phyloP scores from a whole-genome alignment of 2,113 vertebrate species.

The Pyxicephalus adspersus region DNA sequence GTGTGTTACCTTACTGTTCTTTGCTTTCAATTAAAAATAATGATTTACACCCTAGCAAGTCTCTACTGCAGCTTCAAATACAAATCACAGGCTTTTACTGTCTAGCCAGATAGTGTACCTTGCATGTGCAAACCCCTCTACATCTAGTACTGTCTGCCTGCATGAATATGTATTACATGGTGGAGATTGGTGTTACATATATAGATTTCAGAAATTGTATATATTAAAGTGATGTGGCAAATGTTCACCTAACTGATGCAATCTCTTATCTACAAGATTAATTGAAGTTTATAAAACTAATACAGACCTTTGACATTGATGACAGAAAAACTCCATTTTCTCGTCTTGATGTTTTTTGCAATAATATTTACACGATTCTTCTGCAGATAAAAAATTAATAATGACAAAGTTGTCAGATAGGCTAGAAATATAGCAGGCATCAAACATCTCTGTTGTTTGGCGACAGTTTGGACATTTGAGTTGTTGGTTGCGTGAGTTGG shows the following conservation, averaged over 20 bases:
- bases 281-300: background rate
- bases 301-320: slow-evolving; percentile 51
- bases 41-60: slow-evolving; percentile 52
- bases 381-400: slow-evolving; percentile 5
- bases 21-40: slow-evolving; percentile 57
- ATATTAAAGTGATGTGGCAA: too few relatives aligned
- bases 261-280: too few relatives aligned
- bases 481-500: background rate
- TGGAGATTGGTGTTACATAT: background rate
- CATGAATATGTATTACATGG: slow-evolving; percentile 31
- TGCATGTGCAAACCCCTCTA: slow-evolving; percentile 6
- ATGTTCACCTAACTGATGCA: too few relatives aligned
- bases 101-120: slow-evolving; percentile 8
- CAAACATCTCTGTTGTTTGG: slow-evolving; percentile 18
- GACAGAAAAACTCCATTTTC: slow-evolving; percentile 52
- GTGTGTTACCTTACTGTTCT: slow-evolving; percentile 32
- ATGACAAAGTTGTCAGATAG: slow-evolving; percentile 53
- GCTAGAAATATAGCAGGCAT: background rate
- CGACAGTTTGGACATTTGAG: slow-evolving; percentile 48
- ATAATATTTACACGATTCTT: slow-evolving; percentile 16
- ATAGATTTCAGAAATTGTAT: background rate
- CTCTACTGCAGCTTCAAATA: slow-evolving; percentile 28
- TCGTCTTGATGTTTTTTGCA: slow-evolving; percentile 52
- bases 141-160: slow-evolving; percentile 11
- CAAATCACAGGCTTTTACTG: slow-evolving; percentile 33